Conservation (phyloP, 2,888 invertebrate genomes). For the Cryptus viduatorius region DNA sequence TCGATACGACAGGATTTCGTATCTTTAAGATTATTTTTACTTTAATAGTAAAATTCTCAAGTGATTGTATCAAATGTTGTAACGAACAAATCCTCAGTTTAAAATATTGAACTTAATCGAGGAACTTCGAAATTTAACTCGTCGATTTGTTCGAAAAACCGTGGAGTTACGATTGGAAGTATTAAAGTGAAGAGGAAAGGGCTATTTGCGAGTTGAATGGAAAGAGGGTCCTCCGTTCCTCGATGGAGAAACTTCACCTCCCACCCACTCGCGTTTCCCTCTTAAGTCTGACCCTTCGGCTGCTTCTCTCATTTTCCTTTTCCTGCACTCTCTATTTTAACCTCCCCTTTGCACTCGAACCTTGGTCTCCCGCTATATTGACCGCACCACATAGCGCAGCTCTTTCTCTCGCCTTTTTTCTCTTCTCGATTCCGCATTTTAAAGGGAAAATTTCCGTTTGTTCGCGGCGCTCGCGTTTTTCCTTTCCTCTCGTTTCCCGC, state of each 20-base stretch:
- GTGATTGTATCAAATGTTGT: not conserved
- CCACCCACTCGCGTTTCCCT: conserved; percentile 63
- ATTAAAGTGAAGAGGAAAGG: conserved; percentile 64
- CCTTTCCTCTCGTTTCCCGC: conserved; percentile 50
- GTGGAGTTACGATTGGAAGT: conserved; percentile 38
- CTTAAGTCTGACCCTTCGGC: conserved; percentile 24
- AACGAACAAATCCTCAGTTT: not conserved
- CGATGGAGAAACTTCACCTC: conserved; percentile 60
- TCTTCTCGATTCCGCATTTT: conserved; percentile 83
- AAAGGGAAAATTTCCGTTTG: conserved; percentile 84
- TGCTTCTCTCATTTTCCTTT: conserved; percentile 56
- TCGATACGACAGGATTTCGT: not conserved
- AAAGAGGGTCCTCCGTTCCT: conserved; percentile 75
- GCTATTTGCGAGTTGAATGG: conserved; percentile 81
- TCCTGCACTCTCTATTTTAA: conserved; percentile 39
- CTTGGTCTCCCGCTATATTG: conserved; percentile 77
- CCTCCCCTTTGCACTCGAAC: conserved; percentile 49
- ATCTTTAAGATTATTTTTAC: not conserved
- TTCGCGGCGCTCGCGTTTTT: conserved; percentile 72
- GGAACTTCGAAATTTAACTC: not conserved
- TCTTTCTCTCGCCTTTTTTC: conserved; percentile 31
- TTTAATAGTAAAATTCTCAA: not conserved
- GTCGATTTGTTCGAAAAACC: conserved; percentile 11
- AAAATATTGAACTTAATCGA: not conserved
- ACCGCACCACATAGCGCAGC: conserved; percentile 70